Evolutionary conservation across 2,113 vertebrate species (phyloP), one percentile per base, ranked within the genome.

Genomic region (Hydropotes inermis): DNA sequence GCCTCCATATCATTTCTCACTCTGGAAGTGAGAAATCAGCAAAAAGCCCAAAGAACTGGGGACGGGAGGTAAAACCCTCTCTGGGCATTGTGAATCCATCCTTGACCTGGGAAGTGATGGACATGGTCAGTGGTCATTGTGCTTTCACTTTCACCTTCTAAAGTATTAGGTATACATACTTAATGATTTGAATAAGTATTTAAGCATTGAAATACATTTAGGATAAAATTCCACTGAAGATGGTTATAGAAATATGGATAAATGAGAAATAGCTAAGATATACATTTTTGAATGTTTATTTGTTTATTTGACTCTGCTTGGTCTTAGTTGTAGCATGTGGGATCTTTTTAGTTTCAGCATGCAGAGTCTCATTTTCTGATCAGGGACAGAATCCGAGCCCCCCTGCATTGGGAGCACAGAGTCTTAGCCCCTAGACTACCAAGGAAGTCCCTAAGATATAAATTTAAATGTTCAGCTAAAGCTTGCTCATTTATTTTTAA

Each of bases 31-130:
- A 33, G 2, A 12, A 55, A 39, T 87, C 50, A 81, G 70, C 15
- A 12, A 52, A 52, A 54, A 55, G 15, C 23, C 36, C 13, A 5
- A 15, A 16, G 7, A 5, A 33, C 4, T 19, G 23, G 10, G 12
- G 50, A 3, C 1, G 12, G 1, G 36, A 9, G 54, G 11, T 2
- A 8, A 9, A 8, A 1, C 27, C 17, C 55, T 45, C 33, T 57
- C 84, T 58, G 47, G 33, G 15, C 27, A 19, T 43, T 25, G 25
- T 16, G 64, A 25, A 60, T 9, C 6, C 2, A 61, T 2, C 28
- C 54, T 39, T 36, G 81, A 74, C 16, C 39, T 30, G 33, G 39
- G 50, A 21, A 58, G 5, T 13, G 76, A 89, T 25, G 27, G 8
- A 10, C 16, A 21, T 52, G 33, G 43, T 60, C 8, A 43, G 54